These are phyloP conservation scores for Urocolius indicus DNA, from an alignment of 2,113 vertebrate species.

Conservation along the genomic window DNA sequence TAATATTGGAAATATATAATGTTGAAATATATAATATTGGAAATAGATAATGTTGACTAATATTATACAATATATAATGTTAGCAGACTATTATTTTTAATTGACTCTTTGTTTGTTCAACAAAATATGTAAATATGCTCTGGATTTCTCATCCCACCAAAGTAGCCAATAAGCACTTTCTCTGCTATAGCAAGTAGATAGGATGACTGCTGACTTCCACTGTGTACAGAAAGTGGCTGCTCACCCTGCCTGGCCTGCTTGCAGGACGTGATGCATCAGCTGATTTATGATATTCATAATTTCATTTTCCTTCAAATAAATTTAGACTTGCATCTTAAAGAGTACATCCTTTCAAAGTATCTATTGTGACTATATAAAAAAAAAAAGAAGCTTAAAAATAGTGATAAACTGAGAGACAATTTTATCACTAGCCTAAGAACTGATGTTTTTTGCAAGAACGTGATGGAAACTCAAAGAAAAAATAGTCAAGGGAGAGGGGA, in stretches of 20 bases:
- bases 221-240: background rate
- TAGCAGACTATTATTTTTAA: background rate
- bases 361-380: background rate
- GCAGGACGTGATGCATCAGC: background rate
- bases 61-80: background rate
- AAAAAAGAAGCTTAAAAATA: background rate
- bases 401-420: background rate
- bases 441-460: background rate
- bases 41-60: background rate
- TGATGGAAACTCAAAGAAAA: background rate
- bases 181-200: rapidly evolving
- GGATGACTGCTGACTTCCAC: background rate
- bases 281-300: background rate
- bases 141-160: background rate
- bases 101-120: background rate
- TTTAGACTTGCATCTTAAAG: background rate
- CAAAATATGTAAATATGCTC: background rate
- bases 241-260: background rate
- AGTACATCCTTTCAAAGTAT: background rate
- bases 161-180: background rate
- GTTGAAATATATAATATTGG: background rate
- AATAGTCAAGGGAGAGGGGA: background rate
- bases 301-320: background rate
- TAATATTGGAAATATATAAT: background rate
- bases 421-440: background rate